These are phyloP conservation scores for Poecilia gillii DNA, from an alignment of 2,797 vertebrate species.

Conservation along the genomic window DNA sequence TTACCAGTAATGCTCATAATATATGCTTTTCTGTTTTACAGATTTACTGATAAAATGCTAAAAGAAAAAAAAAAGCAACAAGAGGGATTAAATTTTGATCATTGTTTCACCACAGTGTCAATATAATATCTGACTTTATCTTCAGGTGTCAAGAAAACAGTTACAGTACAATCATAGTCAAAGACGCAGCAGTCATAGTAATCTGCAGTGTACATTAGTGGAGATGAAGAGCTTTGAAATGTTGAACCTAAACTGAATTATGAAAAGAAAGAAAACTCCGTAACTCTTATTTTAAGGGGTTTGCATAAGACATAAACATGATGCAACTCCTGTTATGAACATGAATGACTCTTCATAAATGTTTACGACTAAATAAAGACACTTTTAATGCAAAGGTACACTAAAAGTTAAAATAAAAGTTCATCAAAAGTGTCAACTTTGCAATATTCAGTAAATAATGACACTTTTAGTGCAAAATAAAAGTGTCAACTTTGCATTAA, in stretches of 20 bases:
- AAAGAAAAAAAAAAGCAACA: slow-evolving; percentile 15
- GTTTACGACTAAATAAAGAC: too few relatives aligned
- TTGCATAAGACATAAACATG: too few relatives aligned
- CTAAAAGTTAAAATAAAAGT: too few relatives aligned
- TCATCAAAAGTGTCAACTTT: too few relatives aligned
- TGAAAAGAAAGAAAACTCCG: neutral
- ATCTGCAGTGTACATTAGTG: slow-evolving; percentile 2
- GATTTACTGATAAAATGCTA: slow-evolving; percentile 37
- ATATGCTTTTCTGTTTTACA: slow-evolving; percentile 20
- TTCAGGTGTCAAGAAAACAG: slow-evolving; percentile 18
- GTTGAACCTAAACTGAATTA: slow-evolving; percentile 8
- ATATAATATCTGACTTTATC: slow-evolving; percentile 10
- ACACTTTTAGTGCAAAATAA: too few relatives aligned
- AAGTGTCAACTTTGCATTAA: too few relatives aligned
- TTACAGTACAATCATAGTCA: slow-evolving; percentile 63
- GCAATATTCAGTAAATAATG: too few relatives aligned
- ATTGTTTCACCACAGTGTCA: slow-evolving; percentile 19
- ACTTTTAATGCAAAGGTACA: too few relatives aligned
- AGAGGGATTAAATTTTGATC: slow-evolving; percentile 3
- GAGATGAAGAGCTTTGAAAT: slow-evolving; percentile 2
- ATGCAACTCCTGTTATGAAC: too few relatives aligned
- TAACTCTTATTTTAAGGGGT: too few relatives aligned
- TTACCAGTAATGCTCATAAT: slow-evolving; percentile 16
- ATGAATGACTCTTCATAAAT: too few relatives aligned
- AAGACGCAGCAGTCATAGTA: slow-evolving; percentile 43